A percentile compares a stretch with the other conserved stretches of the same genome.
Evolutionary conservation across 1,140 invertebrate species (phyloP).

Genomic region (Galleria mellonella): DNA sequence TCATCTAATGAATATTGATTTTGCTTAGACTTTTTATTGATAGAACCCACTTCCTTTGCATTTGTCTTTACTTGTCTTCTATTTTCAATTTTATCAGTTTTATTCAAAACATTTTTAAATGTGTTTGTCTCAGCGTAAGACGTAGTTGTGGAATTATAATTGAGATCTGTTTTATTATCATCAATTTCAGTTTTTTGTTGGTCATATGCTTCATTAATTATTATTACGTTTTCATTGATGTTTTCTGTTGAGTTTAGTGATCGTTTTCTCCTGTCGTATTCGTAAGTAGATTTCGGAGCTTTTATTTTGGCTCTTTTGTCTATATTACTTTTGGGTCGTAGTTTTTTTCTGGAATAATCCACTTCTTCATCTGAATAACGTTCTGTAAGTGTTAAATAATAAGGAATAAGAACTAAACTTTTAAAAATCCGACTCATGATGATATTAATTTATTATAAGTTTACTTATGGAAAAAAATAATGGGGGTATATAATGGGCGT

Average conservation of each 20-base stretch:
- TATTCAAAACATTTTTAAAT: no score
- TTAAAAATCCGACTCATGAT: no score
- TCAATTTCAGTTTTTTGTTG: neutral
- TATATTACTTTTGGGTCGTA: neutral
- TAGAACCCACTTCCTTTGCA: neutral
- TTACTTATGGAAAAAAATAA: no score
- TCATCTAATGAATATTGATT: no score
- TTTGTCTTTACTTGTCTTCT: neutral
- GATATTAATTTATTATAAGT: no score
- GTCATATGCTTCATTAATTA: neutral
- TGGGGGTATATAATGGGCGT: no score
- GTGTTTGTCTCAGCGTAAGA: neutral
- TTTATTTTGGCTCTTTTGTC: constrained; percentile 22
- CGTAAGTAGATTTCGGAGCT: constrained; percentile 1
- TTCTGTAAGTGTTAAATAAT: no score
- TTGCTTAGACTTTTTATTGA: no score
- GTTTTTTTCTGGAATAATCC: constrained; percentile 17
- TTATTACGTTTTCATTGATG: constrained; percentile 15
- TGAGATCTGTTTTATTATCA: neutral
- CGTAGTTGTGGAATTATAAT: neutral
- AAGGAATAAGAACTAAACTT: no score
- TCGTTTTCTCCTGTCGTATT: constrained; percentile 28
- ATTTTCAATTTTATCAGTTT: no score
- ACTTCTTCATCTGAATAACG: constrained; percentile 30
- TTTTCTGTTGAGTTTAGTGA: constrained; percentile 31